phyloP scores from a whole-genome alignment of 1,140 invertebrate genomes.

The Varroa destructor region DNA sequence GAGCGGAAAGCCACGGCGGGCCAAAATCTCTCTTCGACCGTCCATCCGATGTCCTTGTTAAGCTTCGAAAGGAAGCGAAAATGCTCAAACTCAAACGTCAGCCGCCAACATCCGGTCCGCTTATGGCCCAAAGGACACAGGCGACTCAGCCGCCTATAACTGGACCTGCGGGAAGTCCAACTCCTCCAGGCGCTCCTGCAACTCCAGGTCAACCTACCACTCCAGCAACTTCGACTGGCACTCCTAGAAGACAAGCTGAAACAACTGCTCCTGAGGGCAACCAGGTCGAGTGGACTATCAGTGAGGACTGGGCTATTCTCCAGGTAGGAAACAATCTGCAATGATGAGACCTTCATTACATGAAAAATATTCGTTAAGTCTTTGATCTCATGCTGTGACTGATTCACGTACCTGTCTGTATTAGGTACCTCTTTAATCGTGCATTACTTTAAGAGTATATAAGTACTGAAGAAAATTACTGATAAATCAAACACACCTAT shows the following conservation, averaged over 20 bases:
- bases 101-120: too few relatives aligned
- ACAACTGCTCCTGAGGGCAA: conserved; percentile 29
- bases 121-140: conserved; percentile 42
- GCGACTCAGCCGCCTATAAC: conserved; percentile 31
- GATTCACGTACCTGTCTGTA: neutral
- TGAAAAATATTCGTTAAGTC: neutral
- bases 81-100: conserved; percentile 51
- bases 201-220: conserved; percentile 36
- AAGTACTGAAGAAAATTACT: too few relatives aligned
- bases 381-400: neutral
- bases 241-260: conserved; percentile 34
- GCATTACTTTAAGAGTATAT: too few relatives aligned
- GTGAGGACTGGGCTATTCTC: conserved; percentile 73
- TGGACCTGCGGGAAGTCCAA: conserved; percentile 42
- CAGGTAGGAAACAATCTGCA: conserved; percentile 40
- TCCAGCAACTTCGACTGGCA: conserved; percentile 4
- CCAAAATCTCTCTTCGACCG: conserved; percentile 74
- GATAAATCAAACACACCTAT: too few relatives aligned
- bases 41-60: conserved; percentile 59
- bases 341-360: conserved; percentile 15
- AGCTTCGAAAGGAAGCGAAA: conserved; percentile 60
- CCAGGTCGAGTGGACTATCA: conserved; percentile 62
- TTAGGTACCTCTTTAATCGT: neutral
- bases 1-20: conserved; percentile 60
- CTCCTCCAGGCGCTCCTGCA: conserved; percentile 46